These are phyloP conservation scores for Apis cerana DNA, from an alignment of 1,140 invertebrate species.

Conservation along the genomic window DNA sequence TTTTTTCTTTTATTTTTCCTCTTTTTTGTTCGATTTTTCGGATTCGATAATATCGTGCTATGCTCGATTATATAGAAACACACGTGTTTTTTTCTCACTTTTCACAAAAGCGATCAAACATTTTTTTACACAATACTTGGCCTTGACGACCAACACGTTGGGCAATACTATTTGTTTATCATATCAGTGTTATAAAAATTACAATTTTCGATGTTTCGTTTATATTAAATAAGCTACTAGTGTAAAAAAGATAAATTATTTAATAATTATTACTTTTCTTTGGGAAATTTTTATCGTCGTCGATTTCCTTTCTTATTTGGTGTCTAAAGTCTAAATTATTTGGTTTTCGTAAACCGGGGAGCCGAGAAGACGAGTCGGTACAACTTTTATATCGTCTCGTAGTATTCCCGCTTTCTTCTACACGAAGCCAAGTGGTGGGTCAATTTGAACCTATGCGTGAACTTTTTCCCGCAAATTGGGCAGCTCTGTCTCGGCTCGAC, in stretches of 20 bases:
- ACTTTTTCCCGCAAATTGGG: slow-evolving; percentile 76
- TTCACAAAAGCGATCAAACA: neutral
- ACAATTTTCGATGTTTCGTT: neutral
- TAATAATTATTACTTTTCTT: neutral
- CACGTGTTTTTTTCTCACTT: too few relatives aligned
- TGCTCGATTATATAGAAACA: too few relatives aligned
- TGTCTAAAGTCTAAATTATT: neutral
- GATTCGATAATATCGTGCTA: neutral
- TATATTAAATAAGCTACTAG: neutral
- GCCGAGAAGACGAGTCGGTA: too few relatives aligned
- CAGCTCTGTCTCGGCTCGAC: slow-evolving; percentile 75
- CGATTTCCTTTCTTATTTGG: neutral
- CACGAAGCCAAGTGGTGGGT: slow-evolving; percentile 68
- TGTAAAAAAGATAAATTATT: slow-evolving; percentile 13
- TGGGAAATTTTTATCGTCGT: neutral
- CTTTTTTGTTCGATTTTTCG: neutral
- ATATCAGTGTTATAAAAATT: neutral
- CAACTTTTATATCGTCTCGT: neutral
- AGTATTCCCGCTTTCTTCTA: slow-evolving; percentile 39
- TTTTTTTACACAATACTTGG: neutral
- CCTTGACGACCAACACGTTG: too few relatives aligned
- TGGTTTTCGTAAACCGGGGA: neutral
- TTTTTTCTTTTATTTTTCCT: too few relatives aligned
- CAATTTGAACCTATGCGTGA: slow-evolving; percentile 75
- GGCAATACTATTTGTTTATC: neutral